Percentiles rank a stretch among this genome's conserved stretches.
Conservation (phyloP, 2,888 invertebrate genomes). For the Dermolepida albohirtum region DNA sequence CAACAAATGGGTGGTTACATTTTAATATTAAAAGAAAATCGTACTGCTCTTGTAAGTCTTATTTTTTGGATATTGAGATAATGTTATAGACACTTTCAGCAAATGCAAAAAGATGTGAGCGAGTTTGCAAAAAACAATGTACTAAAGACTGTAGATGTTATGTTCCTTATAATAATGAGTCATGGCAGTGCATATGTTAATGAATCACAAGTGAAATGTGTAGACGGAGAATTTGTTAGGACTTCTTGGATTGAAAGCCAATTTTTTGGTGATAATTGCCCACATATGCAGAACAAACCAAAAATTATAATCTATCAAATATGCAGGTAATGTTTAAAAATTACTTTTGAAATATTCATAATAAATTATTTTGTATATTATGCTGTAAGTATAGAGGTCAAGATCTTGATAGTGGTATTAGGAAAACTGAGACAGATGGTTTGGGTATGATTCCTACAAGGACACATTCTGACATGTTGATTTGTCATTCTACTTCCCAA, state of each 20-base stretch:
- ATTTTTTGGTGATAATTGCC: slow-evolving; percentile 72
- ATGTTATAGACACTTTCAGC: slow-evolving; percentile 44
- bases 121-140: slow-evolving; percentile 63
- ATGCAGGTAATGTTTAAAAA: slow-evolving; percentile 68
- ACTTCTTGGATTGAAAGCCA: slow-evolving; percentile 69
- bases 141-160: slow-evolving; percentile 69
- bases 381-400: slow-evolving; percentile 30
- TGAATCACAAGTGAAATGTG: slow-evolving; percentile 69
- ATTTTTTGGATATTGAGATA: slow-evolving; percentile 6
- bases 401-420: slow-evolving; percentile 31
- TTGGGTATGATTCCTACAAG: slow-evolving; percentile 33
- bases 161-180: slow-evolving; percentile 75
- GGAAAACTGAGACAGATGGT: slow-evolving; percentile 39
- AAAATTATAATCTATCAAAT: slow-evolving; percentile 80
- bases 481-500: slow-evolving; percentile 42
- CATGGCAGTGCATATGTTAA: slow-evolving; percentile 70
- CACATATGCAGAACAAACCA: slow-evolving; percentile 70
- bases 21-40: slow-evolving; percentile 63
- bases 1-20: slow-evolving; percentile 69
- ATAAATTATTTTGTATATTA: background rate
- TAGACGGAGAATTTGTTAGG: slow-evolving; percentile 68
- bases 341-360: slow-evolving; percentile 24
- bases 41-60: slow-evolving; percentile 60
- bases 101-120: slow-evolving; percentile 64
- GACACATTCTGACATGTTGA: slow-evolving; percentile 42